phyloP scores from a whole-genome alignment of 2,888 invertebrate species.

The Spatulosminthurus flaviceps region DNA sequence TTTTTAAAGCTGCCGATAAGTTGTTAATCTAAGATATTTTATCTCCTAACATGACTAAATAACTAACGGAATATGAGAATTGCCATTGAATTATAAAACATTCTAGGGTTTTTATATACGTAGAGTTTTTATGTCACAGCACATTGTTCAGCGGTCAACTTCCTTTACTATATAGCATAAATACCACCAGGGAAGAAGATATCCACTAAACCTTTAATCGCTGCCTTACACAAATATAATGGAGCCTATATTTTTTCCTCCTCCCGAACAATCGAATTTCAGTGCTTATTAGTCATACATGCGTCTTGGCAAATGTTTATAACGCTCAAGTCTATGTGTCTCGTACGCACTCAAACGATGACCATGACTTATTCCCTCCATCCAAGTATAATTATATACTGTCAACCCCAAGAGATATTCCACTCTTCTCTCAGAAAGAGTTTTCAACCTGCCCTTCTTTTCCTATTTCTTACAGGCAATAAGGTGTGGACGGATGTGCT shows the following conservation, averaged over 20 bases:
- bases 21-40: too few relatives aligned
- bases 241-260: background rate
- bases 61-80: background rate
- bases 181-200: background rate
- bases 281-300: slow-evolving; percentile 18
- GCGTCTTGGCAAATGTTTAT: background rate
- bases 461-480: too few relatives aligned
- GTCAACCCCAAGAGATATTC: background rate
- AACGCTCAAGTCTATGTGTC: background rate
- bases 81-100: background rate
- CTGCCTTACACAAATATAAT: slow-evolving; percentile 14
- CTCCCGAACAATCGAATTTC: background rate
- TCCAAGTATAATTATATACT: too few relatives aligned
- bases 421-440: too few relatives aligned
- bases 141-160: slow-evolving; percentile 10
- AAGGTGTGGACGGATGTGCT: too few relatives aligned
- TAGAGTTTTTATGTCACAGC: background rate
- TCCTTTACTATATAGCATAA: background rate
- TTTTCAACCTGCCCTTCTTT: too few relatives aligned
- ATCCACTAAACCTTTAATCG: background rate
- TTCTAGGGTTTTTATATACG: too few relatives aligned
- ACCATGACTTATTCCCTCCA: background rate
- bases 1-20: too few relatives aligned
- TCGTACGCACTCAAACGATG: background rate
- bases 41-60: too few relatives aligned